These are phyloP conservation scores for Calephelis perditalis DNA, from an alignment of 2,888 invertebrate genomes.

Conservation along the genomic window DNA sequence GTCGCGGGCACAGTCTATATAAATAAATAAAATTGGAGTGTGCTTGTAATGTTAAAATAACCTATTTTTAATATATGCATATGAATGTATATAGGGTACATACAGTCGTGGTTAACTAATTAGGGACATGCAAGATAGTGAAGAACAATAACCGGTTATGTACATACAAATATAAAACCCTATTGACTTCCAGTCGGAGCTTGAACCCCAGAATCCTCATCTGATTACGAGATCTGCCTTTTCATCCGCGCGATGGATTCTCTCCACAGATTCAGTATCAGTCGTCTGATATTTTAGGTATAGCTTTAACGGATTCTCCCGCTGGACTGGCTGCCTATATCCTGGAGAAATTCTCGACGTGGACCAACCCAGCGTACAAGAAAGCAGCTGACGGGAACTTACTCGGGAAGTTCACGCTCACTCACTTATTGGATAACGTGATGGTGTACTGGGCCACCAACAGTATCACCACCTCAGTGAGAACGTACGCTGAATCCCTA, in stretches of 20 bases:
- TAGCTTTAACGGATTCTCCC: conserved; percentile 86
- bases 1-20: neutral
- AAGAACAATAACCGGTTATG: too few relatives aligned
- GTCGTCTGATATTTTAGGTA: conserved; percentile 61
- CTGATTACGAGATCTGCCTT: too few relatives aligned
- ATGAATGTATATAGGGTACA: too few relatives aligned
- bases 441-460: conserved; percentile 77
- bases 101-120: too few relatives aligned
- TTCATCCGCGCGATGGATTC: too few relatives aligned
- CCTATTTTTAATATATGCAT: neutral
- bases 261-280: too few relatives aligned
- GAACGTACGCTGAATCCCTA: conserved; percentile 80
- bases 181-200: too few relatives aligned
- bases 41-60: too few relatives aligned
- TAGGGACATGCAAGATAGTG: too few relatives aligned
- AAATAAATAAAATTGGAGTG: too few relatives aligned
- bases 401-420: conserved; percentile 54
- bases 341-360: conserved; percentile 90
- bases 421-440: conserved; percentile 70
- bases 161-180: too few relatives aligned
- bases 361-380: conserved; percentile 77
- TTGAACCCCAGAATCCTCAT: too few relatives aligned
- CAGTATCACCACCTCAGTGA: conserved; percentile 64
- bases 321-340: conserved; percentile 93
- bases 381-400: conserved; percentile 81